Evolutionary conservation across 2,797 vertebrate genomes (phyloP).

Genomic region (Poeciliopsis infans): DNA sequence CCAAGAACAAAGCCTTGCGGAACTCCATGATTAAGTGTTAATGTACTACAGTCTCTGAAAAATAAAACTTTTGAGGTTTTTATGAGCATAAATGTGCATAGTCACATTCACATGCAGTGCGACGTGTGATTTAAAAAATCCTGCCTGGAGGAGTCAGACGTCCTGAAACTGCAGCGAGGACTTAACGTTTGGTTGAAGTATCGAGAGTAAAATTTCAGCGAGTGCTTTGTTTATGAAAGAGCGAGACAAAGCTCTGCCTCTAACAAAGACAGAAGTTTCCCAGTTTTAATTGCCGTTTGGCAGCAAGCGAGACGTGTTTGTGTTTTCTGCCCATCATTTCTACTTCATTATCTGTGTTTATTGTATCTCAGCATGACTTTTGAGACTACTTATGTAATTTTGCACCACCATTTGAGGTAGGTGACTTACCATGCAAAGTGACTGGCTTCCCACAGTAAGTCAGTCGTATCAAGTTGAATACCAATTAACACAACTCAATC

Average conservation of each 20-base stretch:
- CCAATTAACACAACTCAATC: constrained; percentile 31
- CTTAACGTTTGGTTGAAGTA: background rate
- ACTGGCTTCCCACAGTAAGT: constrained; percentile 46
- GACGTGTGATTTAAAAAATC: constrained; percentile 88
- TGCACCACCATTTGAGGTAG: constrained; percentile 10
- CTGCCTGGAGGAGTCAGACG: constrained; percentile 87
- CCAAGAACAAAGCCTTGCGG: background rate
- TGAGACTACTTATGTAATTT: constrained; percentile 23
- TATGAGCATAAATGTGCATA: background rate
- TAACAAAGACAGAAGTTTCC: background rate
- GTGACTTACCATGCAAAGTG: constrained; percentile 14
- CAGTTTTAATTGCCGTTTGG: background rate
- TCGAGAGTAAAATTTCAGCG: background rate
- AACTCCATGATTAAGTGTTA: background rate
- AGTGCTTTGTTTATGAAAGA: background rate
- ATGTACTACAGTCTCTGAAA: constrained; percentile 17
- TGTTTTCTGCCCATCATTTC: background rate
- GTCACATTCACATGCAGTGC: constrained; percentile 84
- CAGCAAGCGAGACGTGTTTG: background rate
- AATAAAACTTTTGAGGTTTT: constrained; percentile 7
- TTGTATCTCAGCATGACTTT: constrained; percentile 19
- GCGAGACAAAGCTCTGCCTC: background rate
- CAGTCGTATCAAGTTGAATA: constrained; percentile 52
- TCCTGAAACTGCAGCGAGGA: constrained; percentile 66
- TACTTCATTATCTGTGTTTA: constrained; percentile 15